Percentiles rank a stretch among this genome's conserved stretches.
phyloP scores from a whole-genome alignment of 2,888 invertebrate species.

The Notodromas monacha region DNA sequence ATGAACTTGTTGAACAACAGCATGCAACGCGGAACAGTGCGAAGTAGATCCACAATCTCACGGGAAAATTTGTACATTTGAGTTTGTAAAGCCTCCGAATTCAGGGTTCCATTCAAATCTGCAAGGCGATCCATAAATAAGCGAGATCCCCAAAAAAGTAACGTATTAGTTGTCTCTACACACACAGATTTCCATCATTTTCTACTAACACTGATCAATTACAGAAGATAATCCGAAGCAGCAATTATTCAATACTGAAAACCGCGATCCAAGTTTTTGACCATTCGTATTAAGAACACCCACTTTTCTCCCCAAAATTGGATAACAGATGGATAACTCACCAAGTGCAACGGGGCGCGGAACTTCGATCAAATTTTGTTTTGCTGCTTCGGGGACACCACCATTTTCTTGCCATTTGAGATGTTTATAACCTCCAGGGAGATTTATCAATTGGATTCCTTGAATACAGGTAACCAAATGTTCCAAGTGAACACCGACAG shows the following conservation, averaged over 20 bases:
- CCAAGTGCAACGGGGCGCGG: too few relatives aligned
- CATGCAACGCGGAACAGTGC: constrained; percentile 42
- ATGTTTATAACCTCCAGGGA: constrained; percentile 22
- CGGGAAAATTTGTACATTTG: constrained; percentile 42
- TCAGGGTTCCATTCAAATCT: too few relatives aligned
- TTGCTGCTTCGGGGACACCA: background rate
- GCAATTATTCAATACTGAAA: too few relatives aligned
- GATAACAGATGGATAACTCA: too few relatives aligned
- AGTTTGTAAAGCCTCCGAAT: too few relatives aligned
- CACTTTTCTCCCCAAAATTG: too few relatives aligned
- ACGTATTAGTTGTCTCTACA: too few relatives aligned
- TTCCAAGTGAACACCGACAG: constrained; percentile 57
- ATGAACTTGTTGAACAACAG: constrained; percentile 56
- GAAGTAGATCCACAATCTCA: constrained; percentile 51
- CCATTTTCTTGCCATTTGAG: constrained; percentile 16
- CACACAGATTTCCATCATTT: too few relatives aligned
- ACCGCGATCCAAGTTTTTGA: too few relatives aligned
- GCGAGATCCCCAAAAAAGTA: background rate
- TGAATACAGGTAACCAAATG: constrained; percentile 53
- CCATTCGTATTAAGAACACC: too few relatives aligned
- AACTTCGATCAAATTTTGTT: too few relatives aligned
- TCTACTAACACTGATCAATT: background rate
- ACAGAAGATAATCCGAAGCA: background rate
- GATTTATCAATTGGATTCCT: constrained; percentile 26
- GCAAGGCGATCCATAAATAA: constrained; percentile 1